Conservation (phyloP, 1,140 invertebrate genomes). For the Heliconius eleuchia region DNA sequence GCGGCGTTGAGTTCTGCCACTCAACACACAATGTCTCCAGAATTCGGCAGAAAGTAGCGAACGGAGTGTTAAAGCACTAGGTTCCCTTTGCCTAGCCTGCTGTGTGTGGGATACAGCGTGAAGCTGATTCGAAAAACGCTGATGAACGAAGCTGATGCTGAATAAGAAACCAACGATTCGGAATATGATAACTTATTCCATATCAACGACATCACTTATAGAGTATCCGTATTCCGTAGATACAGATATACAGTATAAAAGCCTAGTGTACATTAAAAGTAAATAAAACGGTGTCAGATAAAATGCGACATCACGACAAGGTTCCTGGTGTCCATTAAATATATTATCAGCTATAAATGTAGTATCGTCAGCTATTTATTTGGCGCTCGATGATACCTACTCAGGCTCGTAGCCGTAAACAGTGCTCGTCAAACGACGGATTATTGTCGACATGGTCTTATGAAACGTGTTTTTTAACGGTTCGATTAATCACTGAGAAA, state of each 20-base stretch:
- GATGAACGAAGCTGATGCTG: no score
- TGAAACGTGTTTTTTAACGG: slow-evolving; percentile 27
- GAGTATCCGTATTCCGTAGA: neutral
- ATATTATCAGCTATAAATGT: slow-evolving; percentile 29
- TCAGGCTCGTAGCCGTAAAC: slow-evolving; percentile 12
- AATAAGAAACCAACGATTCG: no score
- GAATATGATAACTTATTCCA: no score
- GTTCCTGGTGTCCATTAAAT: slow-evolving; percentile 27
- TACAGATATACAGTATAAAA: neutral
- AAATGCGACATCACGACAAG: slow-evolving; percentile 17
- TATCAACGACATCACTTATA: neutral
- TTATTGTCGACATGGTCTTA: slow-evolving; percentile 26
- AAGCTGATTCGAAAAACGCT: no score
- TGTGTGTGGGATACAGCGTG: no score
- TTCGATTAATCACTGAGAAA: neutral
- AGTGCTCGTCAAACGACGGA: slow-evolving; percentile 28
- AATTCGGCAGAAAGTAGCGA: no score
- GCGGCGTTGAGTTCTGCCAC: no score
- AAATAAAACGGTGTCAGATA: neutral
- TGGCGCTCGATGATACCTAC: slow-evolving; percentile 15
- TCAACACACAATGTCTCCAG: no score
- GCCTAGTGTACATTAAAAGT: neutral
- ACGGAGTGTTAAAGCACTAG: no score
- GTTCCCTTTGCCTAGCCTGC: no score
- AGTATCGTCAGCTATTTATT: slow-evolving; percentile 30